Conservation (phyloP, 2,797 vertebrate species). For the Pachyuromys duprasi region DNA sequence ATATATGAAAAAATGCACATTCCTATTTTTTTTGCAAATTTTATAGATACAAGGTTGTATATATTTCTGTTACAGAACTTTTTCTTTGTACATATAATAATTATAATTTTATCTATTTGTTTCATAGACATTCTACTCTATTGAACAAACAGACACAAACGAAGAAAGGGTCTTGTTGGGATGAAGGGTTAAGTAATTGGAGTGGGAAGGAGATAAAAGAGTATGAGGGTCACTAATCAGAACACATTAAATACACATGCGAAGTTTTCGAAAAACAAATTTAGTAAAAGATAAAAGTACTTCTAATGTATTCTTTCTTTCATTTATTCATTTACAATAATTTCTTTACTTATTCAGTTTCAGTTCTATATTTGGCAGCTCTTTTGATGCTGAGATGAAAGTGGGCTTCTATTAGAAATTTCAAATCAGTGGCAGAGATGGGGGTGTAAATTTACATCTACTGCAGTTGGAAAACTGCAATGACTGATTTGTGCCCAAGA, state of each 20-base stretch:
- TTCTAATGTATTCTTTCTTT: neutral
- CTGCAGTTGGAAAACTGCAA: neutral
- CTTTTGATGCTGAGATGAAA: neutral
- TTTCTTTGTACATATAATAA: neutral
- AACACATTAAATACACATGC: neutral
- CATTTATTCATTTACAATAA: neutral
- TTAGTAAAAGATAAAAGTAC: neutral
- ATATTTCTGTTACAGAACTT: conserved; percentile 1
- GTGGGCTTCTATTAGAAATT: conserved; percentile 22
- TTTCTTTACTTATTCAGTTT: conserved; percentile 29
- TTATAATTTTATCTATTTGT: conserved; percentile 12
- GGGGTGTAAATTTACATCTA: neutral
- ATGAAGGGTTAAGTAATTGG: neutral
- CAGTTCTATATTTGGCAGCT: neutral
- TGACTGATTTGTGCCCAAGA: conserved; percentile 31
- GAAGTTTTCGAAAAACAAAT: neutral
- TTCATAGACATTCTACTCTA: neutral
- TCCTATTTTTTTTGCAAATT: conserved; percentile 21
- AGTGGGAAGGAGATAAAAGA: neutral
- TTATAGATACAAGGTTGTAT: neutral
- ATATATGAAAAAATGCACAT: neutral
- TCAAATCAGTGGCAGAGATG: conserved; percentile 45
- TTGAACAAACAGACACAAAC: neutral
- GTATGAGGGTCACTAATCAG: neutral
- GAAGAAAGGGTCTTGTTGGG: no score